These are phyloP conservation scores for Rhineura floridana DNA, from an alignment of 2,113 vertebrate species.

Conservation along the genomic window DNA sequence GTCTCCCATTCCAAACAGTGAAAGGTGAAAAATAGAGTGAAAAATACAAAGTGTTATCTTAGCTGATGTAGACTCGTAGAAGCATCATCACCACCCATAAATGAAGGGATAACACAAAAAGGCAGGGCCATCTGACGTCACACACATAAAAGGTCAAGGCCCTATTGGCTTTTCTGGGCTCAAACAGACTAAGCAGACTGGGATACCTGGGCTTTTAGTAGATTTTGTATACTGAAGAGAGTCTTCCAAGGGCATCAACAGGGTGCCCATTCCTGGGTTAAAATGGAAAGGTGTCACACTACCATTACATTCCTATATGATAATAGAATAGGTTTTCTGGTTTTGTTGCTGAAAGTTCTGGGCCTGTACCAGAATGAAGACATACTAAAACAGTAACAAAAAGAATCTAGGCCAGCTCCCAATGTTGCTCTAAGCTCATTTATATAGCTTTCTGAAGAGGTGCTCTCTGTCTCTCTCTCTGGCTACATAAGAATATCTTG, in stretches of 20 bases:
- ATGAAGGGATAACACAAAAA: not conserved
- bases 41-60: not conserved
- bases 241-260: not conserved
- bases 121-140: not conserved
- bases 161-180: not conserved
- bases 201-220: not conserved
- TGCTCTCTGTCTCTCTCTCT: not conserved
- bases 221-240: not conserved
- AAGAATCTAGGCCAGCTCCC: not conserved
- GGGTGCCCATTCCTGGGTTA: not conserved
- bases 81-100: not conserved
- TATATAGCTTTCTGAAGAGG: not conserved
- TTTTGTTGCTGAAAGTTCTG: not conserved
- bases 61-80: too few species aligned
- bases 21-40: too few species aligned
- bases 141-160: not conserved
- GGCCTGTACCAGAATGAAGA: not conserved
- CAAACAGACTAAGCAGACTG: not conserved
- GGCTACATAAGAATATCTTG: not conserved
- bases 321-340: not conserved
- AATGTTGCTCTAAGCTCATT: not conserved
- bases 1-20: not conserved
- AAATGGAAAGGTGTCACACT: not conserved
- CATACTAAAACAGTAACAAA: not conserved
- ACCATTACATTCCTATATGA: not conserved